Evolutionary conservation across 30 jellyfish, hydroid and myxozoan species (phyloP).

Genomic region (Rhopilema esculentum): DNA sequence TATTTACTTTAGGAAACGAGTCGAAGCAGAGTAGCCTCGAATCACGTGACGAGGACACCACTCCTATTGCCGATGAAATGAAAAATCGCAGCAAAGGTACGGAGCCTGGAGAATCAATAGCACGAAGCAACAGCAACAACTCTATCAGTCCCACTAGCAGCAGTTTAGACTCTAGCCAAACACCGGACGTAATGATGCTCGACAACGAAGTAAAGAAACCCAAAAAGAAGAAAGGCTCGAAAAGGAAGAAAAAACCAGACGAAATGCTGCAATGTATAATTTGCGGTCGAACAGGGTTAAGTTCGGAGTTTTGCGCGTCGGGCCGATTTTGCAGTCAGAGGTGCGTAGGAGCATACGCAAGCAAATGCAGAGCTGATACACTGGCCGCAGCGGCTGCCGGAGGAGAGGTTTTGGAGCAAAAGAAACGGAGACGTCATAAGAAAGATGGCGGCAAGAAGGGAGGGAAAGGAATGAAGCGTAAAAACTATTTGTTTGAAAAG

Average conservation of each 20-base stretch:
- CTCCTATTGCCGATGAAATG: background rate
- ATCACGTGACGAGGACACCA: background rate
- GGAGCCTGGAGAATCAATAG: background rate
- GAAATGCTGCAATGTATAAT: conserved; percentile 89
- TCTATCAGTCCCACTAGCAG: conserved; percentile 33
- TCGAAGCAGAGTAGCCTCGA: background rate
- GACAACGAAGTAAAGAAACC: conserved; percentile 21
- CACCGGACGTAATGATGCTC: background rate
- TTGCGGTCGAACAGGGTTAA: conserved; percentile 94
- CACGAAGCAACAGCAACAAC: conserved; percentile 46
- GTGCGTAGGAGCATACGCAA: conserved; percentile 99
- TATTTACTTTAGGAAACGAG: background rate
- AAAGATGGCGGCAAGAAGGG: conserved; percentile 66
- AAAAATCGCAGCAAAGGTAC: background rate
- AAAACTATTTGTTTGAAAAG: conserved; percentile 25
- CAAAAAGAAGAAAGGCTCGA: conserved; percentile 49
- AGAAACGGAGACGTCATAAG: conserved; percentile 60
- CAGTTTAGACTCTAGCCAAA: conserved; percentile 1
- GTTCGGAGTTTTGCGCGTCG: conserved; percentile 97
- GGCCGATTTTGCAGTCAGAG: conserved; percentile 99
- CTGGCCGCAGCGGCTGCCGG: conserved; percentile 93
- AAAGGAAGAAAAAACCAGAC: conserved; percentile 78
- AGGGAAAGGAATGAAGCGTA: conserved; percentile 5
- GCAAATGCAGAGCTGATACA: conserved; percentile 93
- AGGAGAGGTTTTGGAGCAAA: conserved; percentile 77